Percentiles rank a stretch among this genome's conserved stretches.
phyloP scores from a whole-genome alignment of 2,113 vertebrate genomes.

The Hemichromis elongatus region DNA sequence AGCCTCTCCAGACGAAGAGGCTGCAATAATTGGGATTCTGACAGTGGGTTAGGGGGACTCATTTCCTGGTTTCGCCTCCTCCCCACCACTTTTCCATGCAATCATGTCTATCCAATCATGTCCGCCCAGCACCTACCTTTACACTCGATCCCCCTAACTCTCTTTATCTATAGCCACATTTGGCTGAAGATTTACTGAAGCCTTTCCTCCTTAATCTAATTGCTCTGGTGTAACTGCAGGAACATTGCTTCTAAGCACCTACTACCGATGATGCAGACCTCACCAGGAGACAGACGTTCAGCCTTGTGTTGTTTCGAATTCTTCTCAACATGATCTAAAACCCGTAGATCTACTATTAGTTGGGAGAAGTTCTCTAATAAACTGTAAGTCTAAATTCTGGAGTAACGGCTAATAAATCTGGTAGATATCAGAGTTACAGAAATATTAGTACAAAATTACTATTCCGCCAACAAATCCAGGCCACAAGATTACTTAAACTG shows the following conservation, averaged over 20 bases:
- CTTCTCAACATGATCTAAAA: neutral
- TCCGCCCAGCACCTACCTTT: constrained; percentile 35
- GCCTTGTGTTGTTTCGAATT: neutral
- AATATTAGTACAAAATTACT: neutral
- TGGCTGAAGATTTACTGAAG: constrained; percentile 40
- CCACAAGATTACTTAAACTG: neutral
- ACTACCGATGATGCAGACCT: neutral
- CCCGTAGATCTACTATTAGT: neutral
- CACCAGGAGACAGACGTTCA: neutral
- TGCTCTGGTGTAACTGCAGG: constrained; percentile 27
- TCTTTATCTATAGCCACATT: constrained; percentile 43
- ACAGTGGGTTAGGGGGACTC: constrained; percentile 47
- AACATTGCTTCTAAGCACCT: neutral
- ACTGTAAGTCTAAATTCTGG: neutral
- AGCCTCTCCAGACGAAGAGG: constrained; percentile 58
- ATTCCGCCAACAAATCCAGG: neutral
- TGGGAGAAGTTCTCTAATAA: neutral
- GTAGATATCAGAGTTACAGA: neutral
- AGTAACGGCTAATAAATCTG: neutral
- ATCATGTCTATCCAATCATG: constrained; percentile 49
- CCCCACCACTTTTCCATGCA: constrained; percentile 29
- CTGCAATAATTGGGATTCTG: constrained; percentile 62
- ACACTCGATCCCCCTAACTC: constrained; percentile 31
- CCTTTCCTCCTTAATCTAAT: constrained; percentile 49
- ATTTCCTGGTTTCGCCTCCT: constrained; percentile 48